Percentiles rank a stretch among this genome's conserved stretches.
Conservation (phyloP, 2,888 invertebrate species). For the Caenorhabditis wallacei region DNA sequence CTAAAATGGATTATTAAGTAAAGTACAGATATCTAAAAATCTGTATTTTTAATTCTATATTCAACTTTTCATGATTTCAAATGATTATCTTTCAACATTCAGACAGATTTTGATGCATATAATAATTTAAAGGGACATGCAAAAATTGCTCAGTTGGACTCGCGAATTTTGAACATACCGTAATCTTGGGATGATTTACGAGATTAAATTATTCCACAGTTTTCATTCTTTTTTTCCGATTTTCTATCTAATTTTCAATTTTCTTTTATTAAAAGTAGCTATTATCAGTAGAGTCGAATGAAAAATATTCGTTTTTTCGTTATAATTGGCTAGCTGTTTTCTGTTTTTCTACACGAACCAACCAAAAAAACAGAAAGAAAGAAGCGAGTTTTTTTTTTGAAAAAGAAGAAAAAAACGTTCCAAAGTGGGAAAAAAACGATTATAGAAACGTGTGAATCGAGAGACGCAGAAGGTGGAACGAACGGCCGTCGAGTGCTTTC, state of each 20-base stretch:
- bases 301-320: background rate
- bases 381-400: slow-evolving; percentile 29
- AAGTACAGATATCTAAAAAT: too few species aligned
- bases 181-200: background rate
- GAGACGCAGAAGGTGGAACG: slow-evolving; percentile 48
- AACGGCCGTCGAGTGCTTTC: slow-evolving; percentile 59
- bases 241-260: background rate
- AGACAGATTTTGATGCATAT: background rate
- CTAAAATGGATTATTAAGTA: too few species aligned
- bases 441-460: background rate
- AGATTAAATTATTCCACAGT: background rate
- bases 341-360: slow-evolving; percentile 33
- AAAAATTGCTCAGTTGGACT: background rate
- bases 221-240: too few species aligned
- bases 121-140: slow-evolving; percentile 18
- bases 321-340: slow-evolving; percentile 25
- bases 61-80: too few species aligned
- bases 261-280: too few species aligned
- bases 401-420: slow-evolving; percentile 26
- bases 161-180: background rate
- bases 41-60: too few species aligned
- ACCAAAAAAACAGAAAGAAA: slow-evolving; percentile 21
- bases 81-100: too few species aligned
- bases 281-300: too few species aligned
- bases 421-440: slow-evolving; percentile 23